Evolutionary conservation across 2,113 vertebrate species (phyloP).

Genomic region (Ranitomeya imitator): DNA sequence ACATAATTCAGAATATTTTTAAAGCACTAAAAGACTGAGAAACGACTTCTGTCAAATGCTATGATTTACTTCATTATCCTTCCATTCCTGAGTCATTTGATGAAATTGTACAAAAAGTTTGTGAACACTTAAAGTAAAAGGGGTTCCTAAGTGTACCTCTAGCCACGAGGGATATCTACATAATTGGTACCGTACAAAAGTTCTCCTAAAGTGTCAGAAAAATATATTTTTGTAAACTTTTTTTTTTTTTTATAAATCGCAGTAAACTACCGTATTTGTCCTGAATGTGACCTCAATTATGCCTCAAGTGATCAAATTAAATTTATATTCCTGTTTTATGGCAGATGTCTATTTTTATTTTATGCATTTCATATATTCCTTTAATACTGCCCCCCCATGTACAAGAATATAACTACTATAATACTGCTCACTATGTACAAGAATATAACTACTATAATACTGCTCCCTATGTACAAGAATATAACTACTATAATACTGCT

Average conservation of each 20-base stretch:
- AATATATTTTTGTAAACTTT: neutral
- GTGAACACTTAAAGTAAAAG: neutral
- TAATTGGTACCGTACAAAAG: no score
- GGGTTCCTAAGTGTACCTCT: no score
- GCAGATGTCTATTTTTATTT: no score
- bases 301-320: neutral
- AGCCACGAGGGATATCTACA: no score
- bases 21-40: neutral
- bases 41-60: neutral
- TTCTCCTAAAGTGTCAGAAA: no score
- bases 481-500: neutral
- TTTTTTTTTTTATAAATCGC: no score
- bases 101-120: neutral
- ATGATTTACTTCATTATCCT: constrained; percentile 8
- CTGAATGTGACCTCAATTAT: neutral
- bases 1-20: neutral
- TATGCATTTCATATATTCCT: no score
- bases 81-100: neutral
- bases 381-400: neutral
- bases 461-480: neutral
- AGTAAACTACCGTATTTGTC: neutral
- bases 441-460: neutral
- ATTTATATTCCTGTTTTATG: no score
- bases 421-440: neutral
- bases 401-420: neutral